phyloP scores from a whole-genome alignment of 2,888 invertebrate genomes.

The Atethmia centrago region DNA sequence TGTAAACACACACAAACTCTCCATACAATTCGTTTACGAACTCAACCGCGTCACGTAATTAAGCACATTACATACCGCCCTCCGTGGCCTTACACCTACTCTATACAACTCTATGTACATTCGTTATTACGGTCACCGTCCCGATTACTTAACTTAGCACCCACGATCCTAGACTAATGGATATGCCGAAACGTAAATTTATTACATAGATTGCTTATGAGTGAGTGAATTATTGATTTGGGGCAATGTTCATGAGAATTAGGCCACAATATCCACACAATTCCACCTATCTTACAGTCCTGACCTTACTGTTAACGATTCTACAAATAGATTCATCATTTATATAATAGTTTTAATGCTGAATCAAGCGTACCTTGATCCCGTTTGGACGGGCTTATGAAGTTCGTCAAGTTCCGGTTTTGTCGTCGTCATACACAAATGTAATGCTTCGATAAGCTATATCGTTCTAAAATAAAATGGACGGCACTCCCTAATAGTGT shows the following conservation, averaged over 20 bases:
- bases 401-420: conserved; percentile 63
- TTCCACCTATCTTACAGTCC: conserved; percentile 40
- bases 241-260: conserved; percentile 71
- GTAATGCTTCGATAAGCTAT: conserved; percentile 58
- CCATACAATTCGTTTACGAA: conserved; percentile 78
- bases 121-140: conserved; percentile 71
- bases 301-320: conserved; percentile 37
- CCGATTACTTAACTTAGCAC: conserved; percentile 81
- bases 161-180: conserved; percentile 81
- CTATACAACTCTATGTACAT: conserved; percentile 80
- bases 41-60: conserved; percentile 69
- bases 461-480: conserved; percentile 66
- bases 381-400: conserved; percentile 70
- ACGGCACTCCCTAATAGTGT: conserved; percentile 63
- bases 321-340: conserved; percentile 47
- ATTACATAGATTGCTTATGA: conserved; percentile 68
- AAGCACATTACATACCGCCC: conserved; percentile 58
- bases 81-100: conserved; percentile 69
- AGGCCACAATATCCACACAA: conserved; percentile 67
- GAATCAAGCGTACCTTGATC: conserved; percentile 65
- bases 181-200: conserved; percentile 79
- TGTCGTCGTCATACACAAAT: conserved; percentile 45
- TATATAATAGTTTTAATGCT: conserved; percentile 46
- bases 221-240: conserved; percentile 68
- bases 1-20: conserved; percentile 68